Evolutionary conservation across 2,797 vertebrate species (phyloP).

Genomic region (Hephaestus fuliginosus): DNA sequence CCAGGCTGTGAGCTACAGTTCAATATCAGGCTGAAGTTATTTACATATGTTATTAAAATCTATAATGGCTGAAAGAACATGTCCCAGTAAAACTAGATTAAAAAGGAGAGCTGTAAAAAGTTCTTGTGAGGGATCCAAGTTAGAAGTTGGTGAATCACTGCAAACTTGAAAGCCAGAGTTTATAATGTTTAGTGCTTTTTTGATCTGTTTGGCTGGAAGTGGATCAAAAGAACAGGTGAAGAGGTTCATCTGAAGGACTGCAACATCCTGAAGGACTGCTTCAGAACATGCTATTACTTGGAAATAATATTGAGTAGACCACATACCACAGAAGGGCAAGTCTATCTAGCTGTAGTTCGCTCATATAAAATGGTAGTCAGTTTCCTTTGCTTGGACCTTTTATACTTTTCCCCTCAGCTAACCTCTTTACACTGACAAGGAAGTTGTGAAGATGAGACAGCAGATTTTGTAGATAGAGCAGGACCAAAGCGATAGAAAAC

Average conservation of each 20-base stretch:
- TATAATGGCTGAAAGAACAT: conserved; percentile 15
- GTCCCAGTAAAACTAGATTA: background rate
- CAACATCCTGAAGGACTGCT: background rate
- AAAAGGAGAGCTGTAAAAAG: conserved; percentile 1
- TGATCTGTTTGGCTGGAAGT: background rate
- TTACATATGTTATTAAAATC: conserved; percentile 26
- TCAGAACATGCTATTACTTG: background rate
- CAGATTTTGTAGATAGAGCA: conserved; percentile 3
- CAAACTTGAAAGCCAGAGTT: background rate
- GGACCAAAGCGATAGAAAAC: background rate
- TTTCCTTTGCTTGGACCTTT: background rate
- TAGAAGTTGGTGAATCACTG: background rate
- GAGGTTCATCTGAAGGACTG: background rate
- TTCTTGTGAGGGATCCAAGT: conserved; percentile 1
- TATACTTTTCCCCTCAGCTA: background rate
- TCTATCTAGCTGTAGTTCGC: background rate
- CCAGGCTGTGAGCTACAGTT: conserved; percentile 1
- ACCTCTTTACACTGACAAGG: background rate
- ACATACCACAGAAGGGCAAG: background rate
- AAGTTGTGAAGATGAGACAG: background rate
- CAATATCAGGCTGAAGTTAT: background rate
- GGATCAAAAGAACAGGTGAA: background rate
- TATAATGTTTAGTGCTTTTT: background rate
- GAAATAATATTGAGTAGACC: background rate
- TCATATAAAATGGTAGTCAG: background rate